Conservation (phyloP, 2,888 invertebrate genomes). For the Parasteatoda lunata region DNA sequence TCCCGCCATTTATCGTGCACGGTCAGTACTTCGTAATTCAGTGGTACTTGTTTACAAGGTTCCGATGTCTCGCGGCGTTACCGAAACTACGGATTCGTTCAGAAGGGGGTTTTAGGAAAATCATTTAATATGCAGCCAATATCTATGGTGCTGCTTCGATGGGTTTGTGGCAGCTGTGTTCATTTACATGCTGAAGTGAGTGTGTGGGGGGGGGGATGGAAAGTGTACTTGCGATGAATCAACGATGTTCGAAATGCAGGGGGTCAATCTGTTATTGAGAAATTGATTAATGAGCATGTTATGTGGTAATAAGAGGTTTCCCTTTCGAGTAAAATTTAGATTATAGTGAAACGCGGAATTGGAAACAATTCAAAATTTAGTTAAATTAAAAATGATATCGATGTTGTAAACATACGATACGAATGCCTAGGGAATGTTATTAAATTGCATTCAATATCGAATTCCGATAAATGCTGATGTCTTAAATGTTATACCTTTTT, state of each 20-base stretch:
- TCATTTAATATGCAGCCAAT: constrained; percentile 42
- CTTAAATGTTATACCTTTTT: too few species aligned
- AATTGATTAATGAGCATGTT: constrained; percentile 29
- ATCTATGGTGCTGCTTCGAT: constrained; percentile 19
- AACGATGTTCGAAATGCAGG: not conserved
- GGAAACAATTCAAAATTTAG: too few species aligned
- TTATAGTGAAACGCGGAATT: not conserved
- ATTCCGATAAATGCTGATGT: too few species aligned
- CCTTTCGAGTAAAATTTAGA: not conserved
- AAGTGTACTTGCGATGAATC: constrained; percentile 15
- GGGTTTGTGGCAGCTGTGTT: constrained; percentile 28
- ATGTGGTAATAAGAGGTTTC: not conserved
- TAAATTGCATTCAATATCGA: too few species aligned
- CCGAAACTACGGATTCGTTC: not conserved
- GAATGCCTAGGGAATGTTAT: too few species aligned
- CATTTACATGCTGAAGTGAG: constrained; percentile 19
- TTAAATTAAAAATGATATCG: too few species aligned
- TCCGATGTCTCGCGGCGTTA: not conserved
- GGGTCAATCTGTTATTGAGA: constrained; percentile 41
- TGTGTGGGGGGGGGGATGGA: constrained; percentile 9
- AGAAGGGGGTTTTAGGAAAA: constrained; percentile 4
- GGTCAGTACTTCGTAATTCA: not conserved
- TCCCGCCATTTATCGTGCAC: too few species aligned
- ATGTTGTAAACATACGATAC: too few species aligned
- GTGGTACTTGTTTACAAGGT: not conserved